Base-by-base conservation (phyloP, 1,140 invertebrate genomes). In the Drosophila ananassae region DNA sequence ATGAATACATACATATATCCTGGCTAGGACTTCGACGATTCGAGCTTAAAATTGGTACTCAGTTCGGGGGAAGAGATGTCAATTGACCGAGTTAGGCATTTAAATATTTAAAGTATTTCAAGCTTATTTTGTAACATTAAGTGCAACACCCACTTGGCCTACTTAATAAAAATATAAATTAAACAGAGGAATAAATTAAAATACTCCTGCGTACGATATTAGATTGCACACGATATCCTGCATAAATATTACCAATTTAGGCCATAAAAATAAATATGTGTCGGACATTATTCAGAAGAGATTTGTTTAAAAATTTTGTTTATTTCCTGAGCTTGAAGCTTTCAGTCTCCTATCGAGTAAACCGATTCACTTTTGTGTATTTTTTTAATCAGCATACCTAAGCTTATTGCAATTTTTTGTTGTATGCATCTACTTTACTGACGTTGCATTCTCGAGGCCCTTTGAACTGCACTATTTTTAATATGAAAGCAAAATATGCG, bases 401-500 rank as follows among this genome's bases (percentile, higher is more conserved):
- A 32, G 46, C 21, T 59, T 13, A 22, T 10, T 17, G 21, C 46
- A 24, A 9, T 30, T 25, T 10, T 28, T 39, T 22, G 32, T 17
- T n/a, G 24, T 13, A 24, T 48, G 21, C 17, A 39, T 64, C 13
- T 22, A 28, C 25, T 64, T 12, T 37, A 8, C 34, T 39, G 22
- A 54, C 57, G 12, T 22, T 60, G 37, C 55, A 30, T 10, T 67
- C 60, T 61, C 30, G 24, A 2, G 7, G 8, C 2, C 21, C 25
- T 9, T 46, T 50, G 50, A 12, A 41, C 8, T n/a, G 28, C 34
- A 52, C 22, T 62, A 75, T 82, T 83, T 62, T 48, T 56, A 75
- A 66, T 76, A 84, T 72, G 47, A 52, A 67, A 32, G 30, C 32
- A 30, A 79, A 68, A 64, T 79, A 75, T 83, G 72, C 62, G 46